These are phyloP conservation scores for Stenichneumon culpator DNA, from an alignment of 2,888 invertebrate genomes.

Conservation along the genomic window DNA sequence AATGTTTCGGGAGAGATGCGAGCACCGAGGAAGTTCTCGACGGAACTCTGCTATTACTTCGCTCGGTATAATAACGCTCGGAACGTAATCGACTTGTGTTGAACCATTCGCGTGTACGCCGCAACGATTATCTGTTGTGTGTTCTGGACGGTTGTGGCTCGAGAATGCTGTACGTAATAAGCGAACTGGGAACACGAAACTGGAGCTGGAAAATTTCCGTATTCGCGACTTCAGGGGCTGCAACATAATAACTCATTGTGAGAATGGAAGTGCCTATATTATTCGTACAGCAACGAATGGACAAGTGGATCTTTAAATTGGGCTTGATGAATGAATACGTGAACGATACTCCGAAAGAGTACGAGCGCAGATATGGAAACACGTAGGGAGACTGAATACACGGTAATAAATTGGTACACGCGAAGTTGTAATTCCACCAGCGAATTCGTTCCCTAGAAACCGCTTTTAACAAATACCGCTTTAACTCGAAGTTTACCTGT, in stretches of 20 bases:
- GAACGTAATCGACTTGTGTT: neutral
- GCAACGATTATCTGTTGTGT: slow-evolving; percentile 8
- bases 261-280: neutral
- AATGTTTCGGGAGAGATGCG: neutral
- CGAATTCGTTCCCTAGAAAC: slow-evolving; percentile 34
- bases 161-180: neutral
- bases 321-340: neutral
- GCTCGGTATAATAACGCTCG: slow-evolving; percentile 8
- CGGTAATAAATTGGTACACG: slow-evolving; percentile 59
- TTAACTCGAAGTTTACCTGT: too few species aligned
- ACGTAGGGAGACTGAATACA: slow-evolving; percentile 33
- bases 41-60: slow-evolving; percentile 1
- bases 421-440: slow-evolving; percentile 26
- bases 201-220: neutral
- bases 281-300: too few species aligned
- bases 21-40: neutral
- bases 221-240: neutral
- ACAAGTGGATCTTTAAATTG: neutral
- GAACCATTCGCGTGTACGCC: neutral
- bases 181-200: neutral
- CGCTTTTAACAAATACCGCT: too few species aligned
- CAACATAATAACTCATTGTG: neutral
- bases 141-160: neutral
- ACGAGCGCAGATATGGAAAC: slow-evolving; percentile 8
- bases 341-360: neutral